A percentile compares a stretch with the other conserved stretches of the same genome.
phyloP scores from a whole-genome alignment of 2,113 vertebrate species.

The Dinomys branickii region DNA sequence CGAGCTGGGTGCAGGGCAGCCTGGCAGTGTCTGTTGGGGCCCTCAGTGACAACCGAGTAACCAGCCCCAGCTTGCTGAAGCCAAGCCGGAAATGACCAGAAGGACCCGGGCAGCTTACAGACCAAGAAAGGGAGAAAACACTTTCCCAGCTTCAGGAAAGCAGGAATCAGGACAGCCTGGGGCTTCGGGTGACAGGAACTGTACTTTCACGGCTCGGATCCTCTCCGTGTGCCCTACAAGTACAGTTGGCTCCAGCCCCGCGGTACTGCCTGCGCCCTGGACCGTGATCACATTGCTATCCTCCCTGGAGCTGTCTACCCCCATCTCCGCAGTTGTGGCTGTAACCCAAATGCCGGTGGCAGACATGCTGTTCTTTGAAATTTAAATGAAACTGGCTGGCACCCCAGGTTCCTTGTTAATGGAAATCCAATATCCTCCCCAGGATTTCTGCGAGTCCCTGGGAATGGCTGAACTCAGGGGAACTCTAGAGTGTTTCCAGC shows the following conservation, averaged over 20 bases:
- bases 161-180: not conserved
- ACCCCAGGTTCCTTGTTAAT: not conserved
- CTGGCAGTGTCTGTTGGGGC: accelerated
- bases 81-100: not conserved
- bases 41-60: not conserved
- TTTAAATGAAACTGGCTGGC: not conserved
- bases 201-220: not conserved
- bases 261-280: not conserved
- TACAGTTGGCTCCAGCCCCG: not conserved
- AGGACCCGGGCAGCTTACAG: not conserved
- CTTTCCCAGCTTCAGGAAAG: not conserved
- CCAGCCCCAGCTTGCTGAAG: not conserved
- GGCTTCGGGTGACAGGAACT: not conserved
- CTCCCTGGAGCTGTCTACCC: not conserved
- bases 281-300: not conserved
- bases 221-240: not conserved
- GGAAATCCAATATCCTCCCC: not conserved
- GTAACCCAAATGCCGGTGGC: not conserved
- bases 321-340: not conserved
- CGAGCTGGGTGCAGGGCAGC: not conserved
- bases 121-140: not conserved
- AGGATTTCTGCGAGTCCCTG: not conserved
- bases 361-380: not conserved
- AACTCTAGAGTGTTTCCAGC: not conserved
- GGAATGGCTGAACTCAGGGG: not conserved